Percentiles rank a stretch among this genome's conserved stretches.
These are phyloP conservation scores for Troglohyphantes excavatus DNA, from an alignment of 2,888 invertebrate genomes.

Conservation along the genomic window DNA sequence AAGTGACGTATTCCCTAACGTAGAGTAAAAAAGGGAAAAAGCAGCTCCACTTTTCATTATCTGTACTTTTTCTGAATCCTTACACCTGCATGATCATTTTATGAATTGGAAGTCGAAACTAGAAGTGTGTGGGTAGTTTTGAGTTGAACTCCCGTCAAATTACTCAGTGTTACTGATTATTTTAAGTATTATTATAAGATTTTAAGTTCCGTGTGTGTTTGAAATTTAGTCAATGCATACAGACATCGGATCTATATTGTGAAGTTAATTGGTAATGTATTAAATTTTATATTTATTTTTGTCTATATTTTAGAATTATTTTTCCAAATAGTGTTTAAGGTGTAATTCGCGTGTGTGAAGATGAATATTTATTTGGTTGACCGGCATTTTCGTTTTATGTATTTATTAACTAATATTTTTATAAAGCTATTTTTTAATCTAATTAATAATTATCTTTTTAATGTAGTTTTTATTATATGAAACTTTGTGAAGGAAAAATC, in stretches of 20 bases:
- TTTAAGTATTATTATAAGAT: too few species aligned
- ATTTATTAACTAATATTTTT: too few species aligned
- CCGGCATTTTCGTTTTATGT: too few species aligned
- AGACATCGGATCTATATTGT: background rate
- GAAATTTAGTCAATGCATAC: background rate
- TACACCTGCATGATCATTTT: conserved; percentile 1
- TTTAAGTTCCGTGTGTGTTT: background rate
- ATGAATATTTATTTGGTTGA: too few species aligned
- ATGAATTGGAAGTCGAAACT: background rate
- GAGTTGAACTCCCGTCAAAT: background rate
- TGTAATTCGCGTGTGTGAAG: too few species aligned
- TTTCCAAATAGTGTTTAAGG: too few species aligned
- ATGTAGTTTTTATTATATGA: too few species aligned
- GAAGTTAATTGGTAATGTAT: background rate
- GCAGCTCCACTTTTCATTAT: background rate
- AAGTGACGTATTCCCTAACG: background rate
- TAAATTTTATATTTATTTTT: background rate
- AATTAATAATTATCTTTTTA: too few species aligned
- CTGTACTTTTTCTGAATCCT: background rate
- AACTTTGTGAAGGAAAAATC: too few species aligned
- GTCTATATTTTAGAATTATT: too few species aligned
- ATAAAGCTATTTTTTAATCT: too few species aligned
- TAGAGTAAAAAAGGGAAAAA: background rate
- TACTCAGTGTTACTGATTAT: background rate
- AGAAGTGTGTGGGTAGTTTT: background rate